phyloP scores from a whole-genome alignment of 2,113 vertebrate species.

The Eulacestoma nigropectus region DNA sequence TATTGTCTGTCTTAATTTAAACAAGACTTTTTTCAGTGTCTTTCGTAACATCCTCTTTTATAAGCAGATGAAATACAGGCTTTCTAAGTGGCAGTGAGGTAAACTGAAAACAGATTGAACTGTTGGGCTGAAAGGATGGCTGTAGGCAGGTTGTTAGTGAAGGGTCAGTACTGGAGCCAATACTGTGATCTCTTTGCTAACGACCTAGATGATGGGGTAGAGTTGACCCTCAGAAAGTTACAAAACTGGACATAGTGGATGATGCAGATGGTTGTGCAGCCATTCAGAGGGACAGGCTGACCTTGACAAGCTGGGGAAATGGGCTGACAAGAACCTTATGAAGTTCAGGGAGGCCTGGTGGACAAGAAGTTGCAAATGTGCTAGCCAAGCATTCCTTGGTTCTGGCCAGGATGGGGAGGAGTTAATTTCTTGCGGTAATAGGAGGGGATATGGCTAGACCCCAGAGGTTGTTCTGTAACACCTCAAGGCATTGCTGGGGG shows the following conservation, averaged over 20 bases:
- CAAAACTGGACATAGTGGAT: background rate
- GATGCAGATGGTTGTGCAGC: background rate
- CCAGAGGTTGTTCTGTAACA: background rate
- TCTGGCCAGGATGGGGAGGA: background rate
- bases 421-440: background rate
- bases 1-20: background rate
- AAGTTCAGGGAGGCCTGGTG: background rate
- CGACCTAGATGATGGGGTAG: background rate
- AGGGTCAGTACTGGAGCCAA: background rate
- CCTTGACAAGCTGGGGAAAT: background rate
- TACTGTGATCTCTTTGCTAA: background rate
- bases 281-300: background rate
- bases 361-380: background rate
- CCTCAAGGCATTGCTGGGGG: background rate
- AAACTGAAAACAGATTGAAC: background rate
- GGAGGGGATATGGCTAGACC: background rate
- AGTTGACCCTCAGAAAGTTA: background rate
- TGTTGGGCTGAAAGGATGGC: background rate
- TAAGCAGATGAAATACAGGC: background rate
- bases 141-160: background rate
- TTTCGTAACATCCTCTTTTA: background rate
- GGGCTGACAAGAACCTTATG: background rate
- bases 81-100: background rate
- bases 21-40: background rate
- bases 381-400: background rate